Base-by-base conservation (phyloP, 2,888 invertebrate species). In the Epistrophella euchroma region DNA sequence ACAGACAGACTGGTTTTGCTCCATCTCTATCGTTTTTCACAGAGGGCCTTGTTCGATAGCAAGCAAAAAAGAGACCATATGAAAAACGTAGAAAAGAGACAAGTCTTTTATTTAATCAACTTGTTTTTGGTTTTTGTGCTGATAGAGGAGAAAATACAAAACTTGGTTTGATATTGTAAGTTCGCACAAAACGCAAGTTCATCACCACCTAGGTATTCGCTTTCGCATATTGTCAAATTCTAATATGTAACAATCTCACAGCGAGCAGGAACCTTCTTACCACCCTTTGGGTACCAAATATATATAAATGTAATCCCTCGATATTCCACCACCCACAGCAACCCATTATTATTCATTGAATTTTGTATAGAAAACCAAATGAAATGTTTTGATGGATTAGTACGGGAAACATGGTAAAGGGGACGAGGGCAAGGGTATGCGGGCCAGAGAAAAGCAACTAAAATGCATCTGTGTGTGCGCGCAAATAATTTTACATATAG, bases 401-500 rank as follows among this genome's bases (percentile, higher is more conserved):
- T 15, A 15, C 4, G 13, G n/a, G 0, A 15, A n/a, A 28, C n/a
- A 25, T 25, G n/a, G n/a, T 28, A 6, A 28, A 10, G n/a, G 15
- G 6, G 6, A 22, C 11, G 10, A n/a, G 17, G 58, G 35, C 35
- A 58, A 10, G 58, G 58, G 62, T 9, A 32, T 5, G 56, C 17
- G 32, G 11, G 43, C 25, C 5, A 45, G 10, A 47, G 28, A 66
- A 66, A 47, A 66, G 66, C 47, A 66, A 19, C 40, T 60, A 52
- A 37, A 60, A 70, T 68, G 76, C 76, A 47, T 56, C 19, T 77
- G 81, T 81, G 52, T 76, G 58, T 76, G 81, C 68, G 81, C 85
- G 81, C 81, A 43, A 85, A 81, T 78, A 73, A 60, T 45, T 73
- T 80, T 56, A 72, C 66, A 73, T 73, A 85, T 56, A 70, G 25